Conservation (phyloP, 2,797 vertebrate genomes). For the Galagoides demidoff region DNA sequence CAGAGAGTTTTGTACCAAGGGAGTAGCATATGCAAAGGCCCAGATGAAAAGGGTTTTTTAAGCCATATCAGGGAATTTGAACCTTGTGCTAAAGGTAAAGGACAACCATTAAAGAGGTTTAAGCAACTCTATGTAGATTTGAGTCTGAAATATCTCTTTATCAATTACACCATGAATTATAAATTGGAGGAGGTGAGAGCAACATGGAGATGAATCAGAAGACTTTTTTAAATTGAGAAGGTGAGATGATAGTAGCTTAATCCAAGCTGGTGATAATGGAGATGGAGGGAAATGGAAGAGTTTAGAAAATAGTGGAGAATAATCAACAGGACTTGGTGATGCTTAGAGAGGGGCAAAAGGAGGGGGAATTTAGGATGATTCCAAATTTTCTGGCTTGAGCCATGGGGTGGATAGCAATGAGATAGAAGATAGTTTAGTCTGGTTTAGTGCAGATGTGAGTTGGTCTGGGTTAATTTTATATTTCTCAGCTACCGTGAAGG, state of each 20-base stretch:
- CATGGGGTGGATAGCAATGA: neutral
- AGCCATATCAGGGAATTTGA: neutral
- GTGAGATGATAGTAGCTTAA: neutral
- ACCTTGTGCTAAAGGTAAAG: neutral
- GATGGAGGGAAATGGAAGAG: neutral
- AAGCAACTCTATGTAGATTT: neutral
- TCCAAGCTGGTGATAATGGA: neutral
- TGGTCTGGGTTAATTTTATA: neutral
- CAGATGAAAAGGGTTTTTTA: neutral
- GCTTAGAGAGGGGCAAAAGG: neutral
- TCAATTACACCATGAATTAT: neutral
- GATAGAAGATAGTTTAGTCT: neutral
- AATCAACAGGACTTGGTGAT: neutral
- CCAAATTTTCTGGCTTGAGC: neutral
- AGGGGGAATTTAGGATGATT: neutral
- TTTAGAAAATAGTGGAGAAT: neutral
- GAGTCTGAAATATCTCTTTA: neutral
- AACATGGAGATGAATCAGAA: neutral
- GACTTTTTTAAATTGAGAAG: neutral
- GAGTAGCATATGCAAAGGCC: neutral
- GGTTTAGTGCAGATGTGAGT: neutral
- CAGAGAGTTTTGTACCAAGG: neutral
- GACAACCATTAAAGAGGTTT: neutral
- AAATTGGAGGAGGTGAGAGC: neutral
- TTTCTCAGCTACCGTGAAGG: neutral